Evolutionary conservation across 2,888 invertebrate species (phyloP).

Genomic region (Conops quadrifasciatus): DNA sequence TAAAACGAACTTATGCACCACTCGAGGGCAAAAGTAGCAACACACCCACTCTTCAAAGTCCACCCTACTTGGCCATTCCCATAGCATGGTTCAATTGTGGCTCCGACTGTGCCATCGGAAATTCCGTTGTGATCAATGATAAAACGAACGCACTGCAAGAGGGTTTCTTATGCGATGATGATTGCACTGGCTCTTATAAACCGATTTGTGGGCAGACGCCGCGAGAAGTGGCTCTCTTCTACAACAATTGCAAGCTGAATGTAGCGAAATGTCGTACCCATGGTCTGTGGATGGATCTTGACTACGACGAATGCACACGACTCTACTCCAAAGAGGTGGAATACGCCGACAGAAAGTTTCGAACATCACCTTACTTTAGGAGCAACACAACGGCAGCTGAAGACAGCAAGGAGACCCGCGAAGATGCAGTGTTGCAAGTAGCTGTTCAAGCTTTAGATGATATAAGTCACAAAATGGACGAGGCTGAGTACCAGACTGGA

Average conservation of each 20-base stretch:
- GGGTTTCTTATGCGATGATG: conserved; percentile 58
- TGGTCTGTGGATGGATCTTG: conserved; percentile 53
- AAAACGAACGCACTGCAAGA: conserved; percentile 49
- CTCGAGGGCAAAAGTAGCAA: conserved; percentile 19
- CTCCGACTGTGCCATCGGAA: conserved; percentile 46
- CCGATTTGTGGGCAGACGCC: conserved; percentile 56
- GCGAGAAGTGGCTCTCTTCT: conserved; percentile 57
- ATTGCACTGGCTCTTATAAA: conserved; percentile 53
- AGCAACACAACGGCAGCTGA: conserved; percentile 26
- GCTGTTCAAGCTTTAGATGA: conserved; percentile 38
- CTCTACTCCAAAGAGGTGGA: conserved; percentile 54
- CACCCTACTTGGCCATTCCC: conserved; percentile 57
- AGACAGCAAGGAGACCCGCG: not conserved
- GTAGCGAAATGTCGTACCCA: conserved; percentile 60
- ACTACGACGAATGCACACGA: conserved; percentile 52
- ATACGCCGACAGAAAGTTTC: conserved; percentile 56
- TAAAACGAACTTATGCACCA: conserved; percentile 56
- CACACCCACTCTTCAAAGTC: conserved; percentile 45
- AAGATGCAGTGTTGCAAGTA: conserved; percentile 34
- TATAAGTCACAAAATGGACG: conserved; percentile 37
- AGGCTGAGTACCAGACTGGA: conserved; percentile 31
- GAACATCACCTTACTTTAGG: conserved; percentile 53
- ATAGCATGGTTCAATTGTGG: conserved; percentile 56
- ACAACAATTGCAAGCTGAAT: conserved; percentile 57
- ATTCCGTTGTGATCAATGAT: conserved; percentile 51